phyloP scores from a whole-genome alignment of 92 coral and sea anemone genomes.

The Blastomussa wellsi region DNA sequence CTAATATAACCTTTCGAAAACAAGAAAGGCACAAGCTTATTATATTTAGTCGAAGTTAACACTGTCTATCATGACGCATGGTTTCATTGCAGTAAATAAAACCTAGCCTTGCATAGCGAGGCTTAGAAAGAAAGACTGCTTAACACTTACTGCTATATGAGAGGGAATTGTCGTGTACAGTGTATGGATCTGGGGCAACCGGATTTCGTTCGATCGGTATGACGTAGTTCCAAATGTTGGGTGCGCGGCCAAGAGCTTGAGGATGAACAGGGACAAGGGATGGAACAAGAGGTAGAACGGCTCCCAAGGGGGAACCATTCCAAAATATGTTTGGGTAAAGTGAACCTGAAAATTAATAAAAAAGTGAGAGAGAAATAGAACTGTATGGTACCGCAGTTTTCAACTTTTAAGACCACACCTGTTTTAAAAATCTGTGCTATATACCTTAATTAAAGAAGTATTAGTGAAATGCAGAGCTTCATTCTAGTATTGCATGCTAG shows the following conservation, averaged over 20 bases:
- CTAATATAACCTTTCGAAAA: too few relatives aligned
- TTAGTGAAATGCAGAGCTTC: too few relatives aligned
- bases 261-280: slow-evolving; percentile 25
- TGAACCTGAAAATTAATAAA: background rate
- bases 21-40: too few relatives aligned
- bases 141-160: slow-evolving; percentile 23
- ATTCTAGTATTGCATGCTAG: too few relatives aligned
- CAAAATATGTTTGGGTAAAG: background rate
- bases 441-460: too few relatives aligned
- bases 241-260: background rate
- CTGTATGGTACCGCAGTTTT: background rate
- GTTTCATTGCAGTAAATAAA: background rate
- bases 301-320: background rate
- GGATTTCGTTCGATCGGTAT: slow-evolving; percentile 18
- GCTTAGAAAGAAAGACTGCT: background rate
- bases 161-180: slow-evolving; percentile 11
- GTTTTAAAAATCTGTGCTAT: too few relatives aligned
- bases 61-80: too few relatives aligned
- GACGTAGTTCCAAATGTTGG: slow-evolving; percentile 29
- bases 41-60: too few relatives aligned
- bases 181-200: slow-evolving; percentile 31
- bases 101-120: background rate
- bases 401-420: background rate
- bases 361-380: background rate
- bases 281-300: slow-evolving; percentile 16